Evolutionary conservation across 2,113 vertebrate species (phyloP), one percentile per base, ranked within the genome.

Genomic region (Cochlearius cochlearius): DNA sequence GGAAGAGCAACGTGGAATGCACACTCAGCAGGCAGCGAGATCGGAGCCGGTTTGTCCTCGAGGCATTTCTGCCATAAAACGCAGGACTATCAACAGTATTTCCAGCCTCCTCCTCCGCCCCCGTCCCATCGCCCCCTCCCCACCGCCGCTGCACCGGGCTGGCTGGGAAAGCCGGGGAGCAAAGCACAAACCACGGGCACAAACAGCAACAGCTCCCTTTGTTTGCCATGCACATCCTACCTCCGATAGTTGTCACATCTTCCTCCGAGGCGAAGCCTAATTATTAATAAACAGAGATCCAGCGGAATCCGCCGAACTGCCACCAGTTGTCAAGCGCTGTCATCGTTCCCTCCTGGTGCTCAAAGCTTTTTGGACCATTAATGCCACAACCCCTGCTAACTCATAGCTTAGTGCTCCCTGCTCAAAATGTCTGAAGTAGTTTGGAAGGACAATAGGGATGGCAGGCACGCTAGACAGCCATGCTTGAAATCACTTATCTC

Each of bases 351-450:
- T 97, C 91, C 90, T 67, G 92, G 90, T 69, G 97, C 91, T 95
- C 64, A 92, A 98, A 97, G 97, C 96, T 95, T 97, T 95, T 96
- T 86, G 96, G 96, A 97, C 96, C 98, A 94, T 96, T 96, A 80
- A 91, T 97, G 97, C 96, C 97, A 95, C 98, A 98, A 98, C 97
- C 98, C 97, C 98, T 86, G 93, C 97, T 97, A 98, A 98, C 98
- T 98, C 98, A 98, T 98, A 98, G 97, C 98, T 97, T 95, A 88
- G 96, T 68, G 82, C 97, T 97, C 96, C 97, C 96, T 62, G 97
- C 97, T 98, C 98, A 98, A 98, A 97, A 99, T 98, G 98, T 98
- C 98, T 98, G 97, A 95, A 98, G 98, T 98, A 99, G 98, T 98
- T 99, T 98, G 96, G 97, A 87, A 97, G 94, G 96, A 98, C 98